Evolutionary conservation across 2,888 invertebrate genomes (phyloP).

Genomic region (Nemotelus pantherinus): DNA sequence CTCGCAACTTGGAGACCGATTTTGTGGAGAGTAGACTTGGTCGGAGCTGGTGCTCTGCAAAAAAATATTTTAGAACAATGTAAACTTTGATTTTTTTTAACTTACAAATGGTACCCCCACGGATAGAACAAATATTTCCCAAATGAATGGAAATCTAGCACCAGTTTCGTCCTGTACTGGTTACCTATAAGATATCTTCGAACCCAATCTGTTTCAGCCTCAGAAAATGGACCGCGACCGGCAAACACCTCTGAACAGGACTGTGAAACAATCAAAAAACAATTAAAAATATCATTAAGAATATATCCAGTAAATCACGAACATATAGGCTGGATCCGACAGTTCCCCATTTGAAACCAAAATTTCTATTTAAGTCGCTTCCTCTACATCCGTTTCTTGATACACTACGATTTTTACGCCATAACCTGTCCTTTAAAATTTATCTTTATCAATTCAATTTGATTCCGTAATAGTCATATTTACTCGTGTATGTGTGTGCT

Average conservation of each 20-base stretch:
- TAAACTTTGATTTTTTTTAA: background rate
- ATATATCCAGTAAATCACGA: conserved; percentile 49
- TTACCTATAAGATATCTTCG: conserved; percentile 61
- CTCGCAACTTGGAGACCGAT: conserved; percentile 61
- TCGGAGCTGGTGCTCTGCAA: conserved; percentile 55
- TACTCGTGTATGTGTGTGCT: conserved; percentile 61
- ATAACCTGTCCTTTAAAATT: conserved; percentile 65
- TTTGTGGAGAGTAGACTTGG: conserved; percentile 59
- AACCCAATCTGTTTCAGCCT: conserved; percentile 62
- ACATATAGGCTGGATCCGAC: conserved; percentile 67
- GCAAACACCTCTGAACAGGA: conserved; percentile 64
- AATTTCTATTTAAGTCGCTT: conserved; percentile 82
- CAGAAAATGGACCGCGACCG: conserved; percentile 60
- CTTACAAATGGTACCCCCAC: conserved; percentile 62
- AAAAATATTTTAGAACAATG: background rate
- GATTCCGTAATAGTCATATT: conserved; percentile 40
- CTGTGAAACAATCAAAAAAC: conserved; percentile 52
- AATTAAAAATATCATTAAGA: conserved; percentile 24
- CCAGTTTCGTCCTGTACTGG: conserved; percentile 62
- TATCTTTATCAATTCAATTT: background rate
- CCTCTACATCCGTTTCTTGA: conserved; percentile 68
- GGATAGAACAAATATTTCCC: conserved; percentile 65
- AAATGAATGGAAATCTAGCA: conserved; percentile 64
- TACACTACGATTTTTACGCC: conserved; percentile 71
- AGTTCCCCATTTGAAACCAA: conserved; percentile 73